Percentiles rank a stretch among this genome's conserved stretches.
phyloP scores from a whole-genome alignment of 2,888 invertebrate species.

The Corythucha ciliata region DNA sequence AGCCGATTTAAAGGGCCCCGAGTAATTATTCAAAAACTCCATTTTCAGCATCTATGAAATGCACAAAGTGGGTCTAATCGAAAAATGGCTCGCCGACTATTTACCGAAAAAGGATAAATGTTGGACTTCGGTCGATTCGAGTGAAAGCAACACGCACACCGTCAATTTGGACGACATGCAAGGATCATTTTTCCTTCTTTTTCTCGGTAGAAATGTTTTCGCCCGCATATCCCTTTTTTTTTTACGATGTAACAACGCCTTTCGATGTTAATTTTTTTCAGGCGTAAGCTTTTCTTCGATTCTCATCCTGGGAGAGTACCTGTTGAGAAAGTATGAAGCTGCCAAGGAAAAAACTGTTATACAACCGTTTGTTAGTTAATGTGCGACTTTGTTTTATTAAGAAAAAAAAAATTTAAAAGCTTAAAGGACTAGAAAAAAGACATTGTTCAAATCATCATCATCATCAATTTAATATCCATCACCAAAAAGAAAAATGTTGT shows the following conservation, averaged over 20 bases:
- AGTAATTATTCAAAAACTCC: slow-evolving; percentile 1
- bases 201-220: slow-evolving; percentile 69
- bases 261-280: slow-evolving; percentile 38
- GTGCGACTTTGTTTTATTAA: too few species aligned
- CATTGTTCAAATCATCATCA: too few species aligned
- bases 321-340: slow-evolving; percentile 42
- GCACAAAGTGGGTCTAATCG: slow-evolving; percentile 74
- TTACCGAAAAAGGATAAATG: slow-evolving; percentile 72
- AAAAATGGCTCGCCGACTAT: slow-evolving; percentile 70
- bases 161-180: slow-evolving; percentile 87
- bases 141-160: slow-evolving; percentile 73
- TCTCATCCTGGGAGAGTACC: slow-evolving; percentile 45
- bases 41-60: slow-evolving; percentile 60
- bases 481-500: too few species aligned
- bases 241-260: not conserved
- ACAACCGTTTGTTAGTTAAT: slow-evolving; percentile 45
- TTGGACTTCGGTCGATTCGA: slow-evolving; percentile 51
- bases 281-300: slow-evolving; percentile 45
- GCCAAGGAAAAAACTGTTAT: slow-evolving; percentile 44
- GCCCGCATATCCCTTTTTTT: slow-evolving; percentile 1
- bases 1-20: not conserved
- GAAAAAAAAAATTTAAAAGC: too few species aligned
- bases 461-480: too few species aligned
- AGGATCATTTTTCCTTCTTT: slow-evolving; percentile 77
- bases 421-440: too few species aligned